Conservation (phyloP, 2,888 invertebrate genomes). For the Amphipoea lucens region DNA sequence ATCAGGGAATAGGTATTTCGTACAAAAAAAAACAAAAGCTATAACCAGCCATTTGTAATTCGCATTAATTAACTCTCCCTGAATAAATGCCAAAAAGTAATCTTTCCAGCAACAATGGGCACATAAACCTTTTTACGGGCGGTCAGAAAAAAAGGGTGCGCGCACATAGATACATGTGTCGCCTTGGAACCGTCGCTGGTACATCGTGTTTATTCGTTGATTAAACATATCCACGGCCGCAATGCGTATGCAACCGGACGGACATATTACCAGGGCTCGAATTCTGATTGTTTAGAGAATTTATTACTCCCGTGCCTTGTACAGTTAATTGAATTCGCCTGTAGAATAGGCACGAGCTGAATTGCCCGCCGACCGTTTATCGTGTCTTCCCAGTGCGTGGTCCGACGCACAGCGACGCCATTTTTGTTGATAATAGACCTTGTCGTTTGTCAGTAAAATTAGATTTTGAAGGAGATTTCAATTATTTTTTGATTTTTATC, state of each 20-base stretch:
- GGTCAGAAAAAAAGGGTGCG: slow-evolving; percentile 72
- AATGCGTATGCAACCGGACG: slow-evolving; percentile 89
- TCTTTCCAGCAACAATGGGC: slow-evolving; percentile 80
- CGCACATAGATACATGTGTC: slow-evolving; percentile 80
- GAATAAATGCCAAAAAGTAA: slow-evolving; percentile 82
- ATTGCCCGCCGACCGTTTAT: slow-evolving; percentile 85
- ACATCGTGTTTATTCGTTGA: slow-evolving; percentile 88
- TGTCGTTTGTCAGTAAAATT: slow-evolving; percentile 65
- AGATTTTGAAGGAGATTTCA: slow-evolving; percentile 49
- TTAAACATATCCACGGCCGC: slow-evolving; percentile 88
- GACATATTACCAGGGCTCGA: slow-evolving; percentile 90
- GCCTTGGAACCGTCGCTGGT: slow-evolving; percentile 76
- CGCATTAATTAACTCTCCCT: slow-evolving; percentile 81
- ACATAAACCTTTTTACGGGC: slow-evolving; percentile 82
- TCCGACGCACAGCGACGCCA: slow-evolving; percentile 72
- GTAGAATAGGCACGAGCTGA: slow-evolving; percentile 87
- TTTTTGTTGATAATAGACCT: slow-evolving; percentile 77
- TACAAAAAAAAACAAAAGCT: slow-evolving; percentile 64
- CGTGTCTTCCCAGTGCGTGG: slow-evolving; percentile 84
- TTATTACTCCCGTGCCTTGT: slow-evolving; percentile 90
- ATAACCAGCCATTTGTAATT: slow-evolving; percentile 76
- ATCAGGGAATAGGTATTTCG: slow-evolving; percentile 54
- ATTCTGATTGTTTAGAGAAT: slow-evolving; percentile 91
- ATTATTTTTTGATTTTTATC: slow-evolving; percentile 5
- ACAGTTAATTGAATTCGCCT: slow-evolving; percentile 90